Conservation (phyloP, 2,797 vertebrate genomes). For the Rhinatrema bivittatum region DNA sequence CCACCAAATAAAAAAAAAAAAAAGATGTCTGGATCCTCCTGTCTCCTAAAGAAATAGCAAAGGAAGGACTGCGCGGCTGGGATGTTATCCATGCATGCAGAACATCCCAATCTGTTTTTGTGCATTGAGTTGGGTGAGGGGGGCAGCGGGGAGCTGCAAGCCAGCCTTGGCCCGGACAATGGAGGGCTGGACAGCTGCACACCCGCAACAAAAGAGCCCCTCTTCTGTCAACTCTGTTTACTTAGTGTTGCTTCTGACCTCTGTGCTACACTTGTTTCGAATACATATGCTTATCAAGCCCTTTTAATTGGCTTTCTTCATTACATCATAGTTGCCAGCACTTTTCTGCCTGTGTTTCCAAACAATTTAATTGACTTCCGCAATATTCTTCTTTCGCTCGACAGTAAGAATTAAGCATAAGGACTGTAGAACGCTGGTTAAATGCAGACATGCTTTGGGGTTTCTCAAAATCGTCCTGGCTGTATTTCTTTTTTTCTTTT, state of each 20-base stretch:
- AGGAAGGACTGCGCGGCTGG: slow-evolving; percentile 60
- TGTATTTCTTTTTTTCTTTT: no score
- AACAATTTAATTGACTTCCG: slow-evolving; percentile 55
- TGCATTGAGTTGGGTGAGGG: slow-evolving; percentile 74
- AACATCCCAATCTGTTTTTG: slow-evolving; percentile 78
- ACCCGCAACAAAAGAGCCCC: slow-evolving; percentile 73
- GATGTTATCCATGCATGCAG: slow-evolving; percentile 70
- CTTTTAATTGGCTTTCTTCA: slow-evolving; percentile 63
- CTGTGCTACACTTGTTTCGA: slow-evolving; percentile 53
- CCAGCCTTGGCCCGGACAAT: slow-evolving; percentile 77
- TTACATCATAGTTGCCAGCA: slow-evolving; percentile 17
- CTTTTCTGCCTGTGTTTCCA: slow-evolving; percentile 35
- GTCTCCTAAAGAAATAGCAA: slow-evolving; percentile 62
- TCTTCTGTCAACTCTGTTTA: slow-evolving; percentile 79
- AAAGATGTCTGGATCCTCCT: slow-evolving; percentile 37
- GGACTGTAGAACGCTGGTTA: neutral
- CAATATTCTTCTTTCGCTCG: slow-evolving; percentile 27
- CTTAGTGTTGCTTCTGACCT: slow-evolving; percentile 74
- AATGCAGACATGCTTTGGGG: neutral
- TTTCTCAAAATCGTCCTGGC: neutral
- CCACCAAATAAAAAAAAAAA: no score
- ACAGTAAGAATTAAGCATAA: neutral
- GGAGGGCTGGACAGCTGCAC: slow-evolving; percentile 79
- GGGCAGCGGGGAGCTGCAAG: slow-evolving; percentile 74
- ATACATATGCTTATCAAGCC: slow-evolving; percentile 61